Conservation (phyloP, 2,113 vertebrate species). For the Pelecanoides urinatrix region DNA sequence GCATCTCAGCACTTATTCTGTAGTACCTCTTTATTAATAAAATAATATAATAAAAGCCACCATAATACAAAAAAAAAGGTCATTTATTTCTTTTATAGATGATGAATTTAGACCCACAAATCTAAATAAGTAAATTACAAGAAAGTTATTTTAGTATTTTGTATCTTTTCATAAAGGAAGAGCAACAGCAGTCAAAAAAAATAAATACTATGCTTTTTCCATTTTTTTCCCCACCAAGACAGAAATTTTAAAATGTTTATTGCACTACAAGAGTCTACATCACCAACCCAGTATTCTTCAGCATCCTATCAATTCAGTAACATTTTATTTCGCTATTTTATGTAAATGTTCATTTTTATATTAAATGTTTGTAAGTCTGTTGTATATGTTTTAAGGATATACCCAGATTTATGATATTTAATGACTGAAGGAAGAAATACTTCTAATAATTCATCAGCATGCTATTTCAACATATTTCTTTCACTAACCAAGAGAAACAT, state of each 20-base stretch:
- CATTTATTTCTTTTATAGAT: background rate
- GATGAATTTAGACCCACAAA: background rate
- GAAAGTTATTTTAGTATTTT: background rate
- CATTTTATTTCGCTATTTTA: background rate
- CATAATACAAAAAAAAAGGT: background rate
- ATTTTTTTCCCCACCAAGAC: accelerated
- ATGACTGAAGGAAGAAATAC: background rate
- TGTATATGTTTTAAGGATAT: background rate
- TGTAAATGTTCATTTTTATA: background rate
- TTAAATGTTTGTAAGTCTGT: background rate
- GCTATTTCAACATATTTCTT: conserved; percentile 20
- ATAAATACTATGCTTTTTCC: background rate
- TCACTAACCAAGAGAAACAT: conserved; percentile 12
- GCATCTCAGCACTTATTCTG: background rate
- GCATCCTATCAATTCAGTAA: background rate
- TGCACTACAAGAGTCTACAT: background rate
- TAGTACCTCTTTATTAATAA: background rate
- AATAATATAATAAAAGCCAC: background rate
- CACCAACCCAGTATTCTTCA: background rate
- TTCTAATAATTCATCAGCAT: background rate
- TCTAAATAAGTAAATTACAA: background rate
- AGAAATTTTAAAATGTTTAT: background rate
- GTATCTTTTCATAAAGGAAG: background rate
- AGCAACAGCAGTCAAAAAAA: background rate
- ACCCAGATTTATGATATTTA: background rate